Evolutionary conservation across 2,797 vertebrate species (phyloP).

Genomic region (Alca torda): DNA sequence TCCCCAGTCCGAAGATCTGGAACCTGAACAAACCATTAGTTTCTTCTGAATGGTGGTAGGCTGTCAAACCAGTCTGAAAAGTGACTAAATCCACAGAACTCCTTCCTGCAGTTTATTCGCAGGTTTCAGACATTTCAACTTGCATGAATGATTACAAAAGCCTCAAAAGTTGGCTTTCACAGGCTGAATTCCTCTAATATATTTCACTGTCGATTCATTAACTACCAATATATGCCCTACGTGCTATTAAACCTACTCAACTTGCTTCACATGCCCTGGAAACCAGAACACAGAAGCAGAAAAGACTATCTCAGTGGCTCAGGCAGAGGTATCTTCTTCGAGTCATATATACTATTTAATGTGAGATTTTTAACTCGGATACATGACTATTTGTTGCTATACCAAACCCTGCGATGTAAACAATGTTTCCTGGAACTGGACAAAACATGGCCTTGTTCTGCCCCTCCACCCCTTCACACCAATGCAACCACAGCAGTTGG

Average conservation of each 20-base stretch:
- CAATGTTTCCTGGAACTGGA: not conserved
- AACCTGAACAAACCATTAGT: not conserved
- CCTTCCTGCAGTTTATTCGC: not conserved
- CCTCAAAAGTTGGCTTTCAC: not conserved
- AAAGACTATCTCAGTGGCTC: not conserved
- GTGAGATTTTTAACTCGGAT: not conserved
- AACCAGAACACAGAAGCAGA: not conserved
- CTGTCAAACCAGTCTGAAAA: not conserved
- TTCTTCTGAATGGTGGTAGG: not conserved
- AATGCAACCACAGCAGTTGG: fast-evolving
- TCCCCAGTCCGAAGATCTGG: not conserved
- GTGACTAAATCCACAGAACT: not conserved
- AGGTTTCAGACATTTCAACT: not conserved
- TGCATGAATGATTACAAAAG: not conserved
- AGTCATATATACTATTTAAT: not conserved
- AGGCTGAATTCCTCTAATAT: not conserved
- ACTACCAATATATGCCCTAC: not conserved
- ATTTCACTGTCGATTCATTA: not conserved
- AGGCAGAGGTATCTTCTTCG: not conserved
- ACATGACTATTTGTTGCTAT: not conserved
- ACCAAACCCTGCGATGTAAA: not conserved
- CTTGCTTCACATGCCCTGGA: not conserved
- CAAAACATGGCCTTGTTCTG: not conserved
- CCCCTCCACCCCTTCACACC: not conserved
- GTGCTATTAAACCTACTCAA: not conserved